Conservation (phyloP, 2,797 vertebrate genomes). For the Loriculus beryllinus region DNA sequence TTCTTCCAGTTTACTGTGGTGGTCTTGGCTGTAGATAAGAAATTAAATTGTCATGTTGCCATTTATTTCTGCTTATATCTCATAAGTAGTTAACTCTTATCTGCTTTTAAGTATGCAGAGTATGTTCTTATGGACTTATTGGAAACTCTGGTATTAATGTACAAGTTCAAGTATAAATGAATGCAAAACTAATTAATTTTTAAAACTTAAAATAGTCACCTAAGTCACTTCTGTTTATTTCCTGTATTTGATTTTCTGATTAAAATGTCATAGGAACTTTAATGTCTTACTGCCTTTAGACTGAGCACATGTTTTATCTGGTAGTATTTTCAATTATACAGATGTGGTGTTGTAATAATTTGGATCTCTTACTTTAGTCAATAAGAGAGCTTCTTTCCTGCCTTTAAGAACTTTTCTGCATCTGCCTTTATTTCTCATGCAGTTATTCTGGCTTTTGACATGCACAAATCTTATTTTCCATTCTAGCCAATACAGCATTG, state of each 20-base stretch:
- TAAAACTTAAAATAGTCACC: neutral
- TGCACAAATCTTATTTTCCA: neutral
- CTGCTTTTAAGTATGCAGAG: neutral
- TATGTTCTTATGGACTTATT: neutral
- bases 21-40: neutral
- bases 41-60: neutral
- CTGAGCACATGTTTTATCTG: neutral
- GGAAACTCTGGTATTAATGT: neutral
- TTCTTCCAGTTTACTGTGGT: neutral
- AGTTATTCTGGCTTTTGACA: neutral
- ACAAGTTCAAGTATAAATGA: neutral
- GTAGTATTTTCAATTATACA: neutral
- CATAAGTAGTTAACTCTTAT: neutral
- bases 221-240: neutral
- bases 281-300: neutral
- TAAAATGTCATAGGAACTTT: neutral
- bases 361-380: neutral
- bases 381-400: neutral
- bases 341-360: neutral
- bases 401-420: neutral
- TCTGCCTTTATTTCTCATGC: neutral
- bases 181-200: constrained; percentile 5
- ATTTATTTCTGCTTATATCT: neutral
- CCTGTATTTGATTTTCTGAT: neutral
- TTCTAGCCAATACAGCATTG: neutral